Base-by-base conservation (phyloP, 2,113 vertebrate genomes). In the Lanius ludovicianus region DNA sequence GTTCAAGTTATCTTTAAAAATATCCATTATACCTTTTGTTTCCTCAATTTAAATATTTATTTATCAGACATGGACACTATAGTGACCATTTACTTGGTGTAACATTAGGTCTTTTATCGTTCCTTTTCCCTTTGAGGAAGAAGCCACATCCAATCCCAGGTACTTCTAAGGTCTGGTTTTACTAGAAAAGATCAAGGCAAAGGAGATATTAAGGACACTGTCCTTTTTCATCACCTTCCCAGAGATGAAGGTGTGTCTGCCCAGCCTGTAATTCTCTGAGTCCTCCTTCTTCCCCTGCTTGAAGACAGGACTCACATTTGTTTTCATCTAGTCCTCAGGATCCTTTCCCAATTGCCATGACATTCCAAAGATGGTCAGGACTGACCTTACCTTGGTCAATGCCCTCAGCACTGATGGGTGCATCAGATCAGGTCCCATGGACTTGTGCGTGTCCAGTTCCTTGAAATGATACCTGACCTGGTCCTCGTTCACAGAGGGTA, bases 301-400 rank as follows among this genome's bases (percentile, higher is more conserved):
- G 65, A 74, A 70, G 18, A 57, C 24, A 24, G 42, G 5, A 57
- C 14, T 9, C 4, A 31, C 9, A 50, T 41, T 57, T 70, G 23
- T 62, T 75, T 70, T 86, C 12, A 71, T 57, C 21, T n/a, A 24
- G n/a, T n/a, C 19, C 20, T 77, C 35, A 55, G 64, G 33, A 71
- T 64, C 20, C 9, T 73, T 21, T 53, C 27, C 3, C 5, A 7
- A 0, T 52, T 65, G 18, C 30, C 15, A 11, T 2, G 4, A 27
- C 37, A 17, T 69, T 56, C 46, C 27, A 52, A 56, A 82, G 37
- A 31, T 11, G 11, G 11, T 30, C 46, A 85, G 31, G 37, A 46
- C 1, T 60, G 55, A 10, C 5, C 31, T 56, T 37, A 23, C 13
- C 22, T 8, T 55, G 33, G 16, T 30, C 41, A 47, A 50, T 33